Conservation (phyloP, 2,888 invertebrate species). For the Drosophila greeni region DNA sequence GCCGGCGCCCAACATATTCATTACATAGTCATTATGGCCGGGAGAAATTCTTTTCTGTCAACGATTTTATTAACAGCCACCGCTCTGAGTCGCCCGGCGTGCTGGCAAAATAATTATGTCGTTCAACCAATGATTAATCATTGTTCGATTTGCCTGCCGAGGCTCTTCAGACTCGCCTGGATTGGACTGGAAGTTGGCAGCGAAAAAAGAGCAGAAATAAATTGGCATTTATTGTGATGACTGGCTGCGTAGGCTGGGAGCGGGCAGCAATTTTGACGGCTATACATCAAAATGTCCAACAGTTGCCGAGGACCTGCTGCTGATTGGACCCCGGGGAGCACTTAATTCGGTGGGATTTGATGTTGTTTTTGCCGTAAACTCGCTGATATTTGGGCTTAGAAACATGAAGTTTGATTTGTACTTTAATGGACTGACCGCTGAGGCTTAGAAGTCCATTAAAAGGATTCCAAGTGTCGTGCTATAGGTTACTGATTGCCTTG, state of each 20-base stretch:
- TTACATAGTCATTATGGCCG: constrained; percentile 59
- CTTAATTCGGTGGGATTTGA: constrained; percentile 39
- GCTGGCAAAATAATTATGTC: constrained; percentile 64
- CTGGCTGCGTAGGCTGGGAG: constrained; percentile 21
- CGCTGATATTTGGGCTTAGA: constrained; percentile 14
- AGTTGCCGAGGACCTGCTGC: constrained; percentile 38
- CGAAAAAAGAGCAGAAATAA: constrained; percentile 43
- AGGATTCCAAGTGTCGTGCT: constrained; percentile 6
- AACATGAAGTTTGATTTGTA: constrained; percentile 11
- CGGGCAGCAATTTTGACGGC: constrained; percentile 28
- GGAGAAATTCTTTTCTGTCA: constrained; percentile 44
- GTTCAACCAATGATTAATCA: constrained; percentile 63
- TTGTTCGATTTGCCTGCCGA: constrained; percentile 48
- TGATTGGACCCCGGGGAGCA: constrained; percentile 53
- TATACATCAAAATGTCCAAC: constrained; percentile 46
- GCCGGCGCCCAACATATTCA: constrained; percentile 60
- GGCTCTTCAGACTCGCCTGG: constrained; percentile 5
- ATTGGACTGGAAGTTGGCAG: constrained; percentile 11
- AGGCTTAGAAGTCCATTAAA: constrained; percentile 29
- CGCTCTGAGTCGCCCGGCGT: constrained; percentile 25
- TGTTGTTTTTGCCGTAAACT: constrained; percentile 12
- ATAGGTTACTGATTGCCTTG: constrained; percentile 1
- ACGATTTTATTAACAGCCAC: constrained; percentile 45
- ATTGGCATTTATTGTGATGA: constrained; percentile 57
- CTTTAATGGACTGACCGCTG: constrained; percentile 16